A percentile compares a stretch with the other conserved stretches of the same genome.
Evolutionary conservation across 2,113 vertebrate species (phyloP).

Genomic region (Sturnira hondurensis): DNA sequence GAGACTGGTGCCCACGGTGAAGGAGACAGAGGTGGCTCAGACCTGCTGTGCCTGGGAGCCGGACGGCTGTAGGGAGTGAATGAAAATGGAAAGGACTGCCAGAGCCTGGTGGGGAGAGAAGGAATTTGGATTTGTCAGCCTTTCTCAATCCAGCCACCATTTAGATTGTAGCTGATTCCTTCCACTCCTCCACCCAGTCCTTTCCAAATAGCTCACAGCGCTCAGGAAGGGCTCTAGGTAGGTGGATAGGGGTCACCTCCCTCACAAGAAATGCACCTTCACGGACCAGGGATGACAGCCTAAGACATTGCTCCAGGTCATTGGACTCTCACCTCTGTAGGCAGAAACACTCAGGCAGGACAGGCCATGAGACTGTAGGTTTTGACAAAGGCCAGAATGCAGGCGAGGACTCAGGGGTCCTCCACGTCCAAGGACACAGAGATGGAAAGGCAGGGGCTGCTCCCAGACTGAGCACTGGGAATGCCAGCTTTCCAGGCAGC

Average conservation of each 20-base stretch:
- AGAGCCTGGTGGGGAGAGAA: neutral
- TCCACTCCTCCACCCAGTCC: no score
- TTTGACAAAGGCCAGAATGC: neutral
- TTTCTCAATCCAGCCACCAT: neutral
- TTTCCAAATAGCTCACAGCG: neutral
- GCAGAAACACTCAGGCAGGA: neutral
- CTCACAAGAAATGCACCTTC: neutral
- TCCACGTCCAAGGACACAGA: neutral
- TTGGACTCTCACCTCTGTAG: neutral
- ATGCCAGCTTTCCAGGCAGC: neutral
- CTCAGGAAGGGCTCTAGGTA: neutral
- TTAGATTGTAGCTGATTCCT: neutral
- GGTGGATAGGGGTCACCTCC: neutral
- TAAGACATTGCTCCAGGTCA: neutral
- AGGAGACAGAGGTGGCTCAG: neutral
- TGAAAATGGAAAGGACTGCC: neutral
- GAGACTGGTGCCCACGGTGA: neutral
- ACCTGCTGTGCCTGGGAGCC: neutral
- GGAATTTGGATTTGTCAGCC: neutral
- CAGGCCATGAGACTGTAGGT: neutral
- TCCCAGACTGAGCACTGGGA: neutral
- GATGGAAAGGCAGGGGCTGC: neutral
- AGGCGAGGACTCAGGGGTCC: neutral
- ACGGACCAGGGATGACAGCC: neutral
- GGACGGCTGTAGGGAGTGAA: neutral